Evolutionary conservation across 2,113 vertebrate genomes (phyloP).

Genomic region (Equus quagga): DNA sequence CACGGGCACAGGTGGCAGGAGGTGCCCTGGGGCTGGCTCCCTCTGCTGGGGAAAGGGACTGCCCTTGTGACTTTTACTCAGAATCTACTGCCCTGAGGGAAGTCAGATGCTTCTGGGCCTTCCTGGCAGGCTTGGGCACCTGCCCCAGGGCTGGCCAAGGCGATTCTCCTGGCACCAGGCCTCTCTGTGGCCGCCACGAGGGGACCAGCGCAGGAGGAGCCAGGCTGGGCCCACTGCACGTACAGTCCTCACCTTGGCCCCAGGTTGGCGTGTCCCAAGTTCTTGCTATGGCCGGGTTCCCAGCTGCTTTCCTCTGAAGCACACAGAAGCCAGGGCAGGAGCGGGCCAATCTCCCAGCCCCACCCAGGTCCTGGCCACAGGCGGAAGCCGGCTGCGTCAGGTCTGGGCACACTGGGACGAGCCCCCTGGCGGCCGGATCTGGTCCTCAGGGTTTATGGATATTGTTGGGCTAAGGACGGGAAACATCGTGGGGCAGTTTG

Average conservation of each 20-base stretch:
- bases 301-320: not conserved
- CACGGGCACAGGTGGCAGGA: not conserved
- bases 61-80: not conserved
- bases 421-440: no score
- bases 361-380: rapidly evolving
- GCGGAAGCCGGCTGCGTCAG: not conserved
- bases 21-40: not conserved
- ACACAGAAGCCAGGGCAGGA: rapidly evolving
- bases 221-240: not conserved
- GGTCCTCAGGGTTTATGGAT: not conserved
- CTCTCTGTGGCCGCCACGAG: not conserved
- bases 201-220: no score
- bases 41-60: not conserved
- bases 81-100: not conserved
- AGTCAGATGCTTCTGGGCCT: not conserved
- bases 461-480: not conserved
- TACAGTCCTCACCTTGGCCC: not conserved
- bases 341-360: not conserved
- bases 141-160: not conserved
- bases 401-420: not conserved
- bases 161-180: rapidly evolving
- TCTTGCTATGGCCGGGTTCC: rapidly evolving
- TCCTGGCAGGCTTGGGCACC: not conserved
- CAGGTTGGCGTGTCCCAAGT: not conserved
- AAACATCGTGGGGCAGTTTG: rapidly evolving